Percentiles rank a stretch among this genome's conserved stretches.
These are phyloP conservation scores for Colistium nudipinnis DNA, from an alignment of 2,113 vertebrate genomes.

Conservation along the genomic window DNA sequence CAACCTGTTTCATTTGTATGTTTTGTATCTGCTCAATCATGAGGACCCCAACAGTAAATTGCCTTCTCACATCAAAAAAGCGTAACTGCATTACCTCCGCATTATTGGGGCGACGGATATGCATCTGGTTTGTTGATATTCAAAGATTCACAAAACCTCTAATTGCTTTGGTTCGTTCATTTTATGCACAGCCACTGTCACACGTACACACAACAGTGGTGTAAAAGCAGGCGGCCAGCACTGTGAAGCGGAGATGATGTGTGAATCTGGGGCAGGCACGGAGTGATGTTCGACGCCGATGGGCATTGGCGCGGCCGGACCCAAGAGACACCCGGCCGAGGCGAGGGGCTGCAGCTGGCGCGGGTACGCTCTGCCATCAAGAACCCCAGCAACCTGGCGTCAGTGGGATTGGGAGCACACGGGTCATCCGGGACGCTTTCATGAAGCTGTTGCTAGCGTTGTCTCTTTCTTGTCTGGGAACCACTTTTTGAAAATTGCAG, in stretches of 20 bases:
- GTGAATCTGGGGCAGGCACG: slow-evolving; percentile 68
- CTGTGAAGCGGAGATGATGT: slow-evolving; percentile 73
- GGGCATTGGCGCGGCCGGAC: slow-evolving; percentile 50
- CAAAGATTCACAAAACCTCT: slow-evolving; percentile 47
- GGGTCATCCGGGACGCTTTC: neutral
- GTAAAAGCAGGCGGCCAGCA: slow-evolving; percentile 25
- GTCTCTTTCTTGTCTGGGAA: too few relatives aligned
- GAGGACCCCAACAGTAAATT: neutral
- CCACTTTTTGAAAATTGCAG: neutral
- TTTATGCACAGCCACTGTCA: slow-evolving; percentile 32
- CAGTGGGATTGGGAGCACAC: slow-evolving; percentile 3
- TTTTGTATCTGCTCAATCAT: neutral
- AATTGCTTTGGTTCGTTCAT: slow-evolving; percentile 51
- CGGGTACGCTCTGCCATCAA: slow-evolving; percentile 38
- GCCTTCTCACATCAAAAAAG: neutral
- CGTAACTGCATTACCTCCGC: neutral
- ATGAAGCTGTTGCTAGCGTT: slow-evolving; percentile 18
- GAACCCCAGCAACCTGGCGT: slow-evolving; percentile 37
- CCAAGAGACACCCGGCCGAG: slow-evolving; percentile 19
- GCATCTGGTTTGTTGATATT: slow-evolving; percentile 25
- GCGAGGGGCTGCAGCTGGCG: slow-evolving; percentile 58
- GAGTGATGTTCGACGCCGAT: slow-evolving; percentile 66
- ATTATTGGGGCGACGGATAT: slow-evolving; percentile 19
- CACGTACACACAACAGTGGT: slow-evolving; percentile 5
- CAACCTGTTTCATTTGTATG: slow-evolving; percentile 1